phyloP scores from a whole-genome alignment of 2,797 vertebrate genomes.

The Rhabdomys pumilio region DNA sequence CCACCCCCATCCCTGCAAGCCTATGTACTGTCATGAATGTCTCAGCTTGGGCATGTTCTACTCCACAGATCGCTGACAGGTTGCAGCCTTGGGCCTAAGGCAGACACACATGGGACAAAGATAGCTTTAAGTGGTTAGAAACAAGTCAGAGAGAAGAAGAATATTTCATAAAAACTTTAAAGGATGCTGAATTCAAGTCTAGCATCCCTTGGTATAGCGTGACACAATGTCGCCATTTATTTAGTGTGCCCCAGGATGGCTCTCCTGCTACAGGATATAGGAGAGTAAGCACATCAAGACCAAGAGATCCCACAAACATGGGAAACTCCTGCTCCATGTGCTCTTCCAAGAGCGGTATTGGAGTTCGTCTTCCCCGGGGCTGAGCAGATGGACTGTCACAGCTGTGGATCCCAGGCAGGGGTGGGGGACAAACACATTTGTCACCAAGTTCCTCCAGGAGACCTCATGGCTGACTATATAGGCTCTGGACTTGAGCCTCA shows the following conservation, averaged over 20 bases:
- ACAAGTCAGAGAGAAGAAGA: neutral
- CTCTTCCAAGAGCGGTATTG: neutral
- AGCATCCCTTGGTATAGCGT: too few species aligned
- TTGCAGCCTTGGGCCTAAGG: neutral
- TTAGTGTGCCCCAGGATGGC: neutral
- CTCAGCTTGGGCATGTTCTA: neutral
- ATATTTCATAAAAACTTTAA: neutral
- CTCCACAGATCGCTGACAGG: neutral
- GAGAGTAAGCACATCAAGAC: neutral
- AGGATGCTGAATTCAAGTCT: neutral
- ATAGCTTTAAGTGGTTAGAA: neutral
- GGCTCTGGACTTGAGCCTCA: neutral
- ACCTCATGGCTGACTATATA: neutral
- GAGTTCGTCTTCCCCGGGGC: neutral
- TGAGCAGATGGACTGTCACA: neutral
- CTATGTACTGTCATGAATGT: neutral
- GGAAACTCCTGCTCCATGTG: neutral
- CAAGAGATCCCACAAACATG: neutral
- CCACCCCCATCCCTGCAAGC: too few species aligned
- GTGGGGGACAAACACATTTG: too few species aligned
- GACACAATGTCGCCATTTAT: neutral
- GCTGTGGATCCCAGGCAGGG: neutral
- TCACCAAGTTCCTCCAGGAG: neutral
- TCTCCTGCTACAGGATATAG: too few species aligned
- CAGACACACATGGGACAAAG: neutral